These are phyloP conservation scores for Drosophila sechellia DNA, from an alignment of 1,140 invertebrate genomes.

Conservation along the genomic window DNA sequence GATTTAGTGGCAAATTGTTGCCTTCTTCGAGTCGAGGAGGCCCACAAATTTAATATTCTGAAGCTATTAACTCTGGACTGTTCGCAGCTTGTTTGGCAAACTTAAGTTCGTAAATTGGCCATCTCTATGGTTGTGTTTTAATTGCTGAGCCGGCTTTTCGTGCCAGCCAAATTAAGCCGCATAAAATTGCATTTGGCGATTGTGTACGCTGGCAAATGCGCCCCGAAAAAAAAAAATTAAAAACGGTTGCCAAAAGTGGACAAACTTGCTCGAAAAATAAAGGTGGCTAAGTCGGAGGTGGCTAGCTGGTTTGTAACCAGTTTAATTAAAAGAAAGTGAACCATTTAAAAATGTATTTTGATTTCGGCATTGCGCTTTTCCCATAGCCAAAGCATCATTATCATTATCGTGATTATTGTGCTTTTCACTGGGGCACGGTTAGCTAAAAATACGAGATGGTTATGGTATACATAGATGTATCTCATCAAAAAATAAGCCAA, in stretches of 20 bases:
- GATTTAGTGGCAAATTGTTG: conserved; percentile 14
- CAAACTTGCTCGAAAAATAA: conserved; percentile 42
- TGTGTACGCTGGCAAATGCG: conserved; percentile 14
- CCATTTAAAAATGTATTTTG: conserved; percentile 67
- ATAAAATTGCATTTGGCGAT: conserved; percentile 47
- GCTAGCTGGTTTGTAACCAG: conserved; percentile 57
- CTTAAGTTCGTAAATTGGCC: conserved; percentile 15
- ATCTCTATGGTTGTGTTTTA: conserved; percentile 11
- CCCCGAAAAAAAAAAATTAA: conserved; percentile 1
- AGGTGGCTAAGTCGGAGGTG: conserved; percentile 25
- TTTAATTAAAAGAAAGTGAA: conserved; percentile 82
- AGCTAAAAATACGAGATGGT: conserved; percentile 31
- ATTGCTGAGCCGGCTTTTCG: conserved; percentile 4
- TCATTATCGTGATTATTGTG: conserved; percentile 57
- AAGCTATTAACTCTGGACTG: conserved; percentile 9
- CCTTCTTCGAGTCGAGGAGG: background rate
- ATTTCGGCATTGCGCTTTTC: conserved; percentile 36
- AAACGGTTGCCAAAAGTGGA: conserved; percentile 32
- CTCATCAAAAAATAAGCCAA: conserved; percentile 9
- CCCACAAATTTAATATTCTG: conserved; percentile 18
- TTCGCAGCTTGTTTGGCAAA: conserved; percentile 14
- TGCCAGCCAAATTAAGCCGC: conserved; percentile 35
- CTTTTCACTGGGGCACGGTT: conserved; percentile 45
- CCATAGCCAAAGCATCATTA: conserved; percentile 35
- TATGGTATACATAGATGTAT: background rate